These are phyloP conservation scores for Sebastes hubbsi DNA, from an alignment of 2,797 vertebrate genomes.

Conservation along the genomic window DNA sequence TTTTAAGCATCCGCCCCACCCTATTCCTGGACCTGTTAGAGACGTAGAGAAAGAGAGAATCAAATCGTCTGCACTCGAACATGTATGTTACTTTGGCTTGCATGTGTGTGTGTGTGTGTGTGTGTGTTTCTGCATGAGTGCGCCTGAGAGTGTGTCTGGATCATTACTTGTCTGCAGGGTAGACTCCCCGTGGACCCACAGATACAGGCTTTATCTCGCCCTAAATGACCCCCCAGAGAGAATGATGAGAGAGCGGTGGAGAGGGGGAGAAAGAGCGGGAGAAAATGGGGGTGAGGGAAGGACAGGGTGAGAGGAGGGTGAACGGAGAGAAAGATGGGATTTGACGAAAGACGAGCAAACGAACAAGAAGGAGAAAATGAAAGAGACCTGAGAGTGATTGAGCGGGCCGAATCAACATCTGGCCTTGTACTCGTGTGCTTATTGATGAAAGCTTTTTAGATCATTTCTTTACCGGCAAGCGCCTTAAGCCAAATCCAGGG, in stretches of 20 bases:
- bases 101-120: constrained; percentile 9
- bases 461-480: constrained; percentile 25
- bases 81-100: not conserved
- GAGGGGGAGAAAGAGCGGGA: not conserved
- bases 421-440: constrained; percentile 17
- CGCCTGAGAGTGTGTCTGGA: constrained; percentile 35
- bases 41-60: not conserved
- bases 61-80: not conserved
- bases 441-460: constrained; percentile 52
- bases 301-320: not conserved
- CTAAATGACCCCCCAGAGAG: constrained; percentile 67
- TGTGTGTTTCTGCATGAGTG: constrained; percentile 6
- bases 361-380: constrained; percentile 24
- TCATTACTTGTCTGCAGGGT: constrained; percentile 66
- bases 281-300: not conserved
- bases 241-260: constrained; percentile 26
- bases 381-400: constrained; percentile 25
- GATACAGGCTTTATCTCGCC: constrained; percentile 54
- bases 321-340: constrained; percentile 1
- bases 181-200: constrained; percentile 47
- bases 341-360: constrained; percentile 7
- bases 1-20: constrained; percentile 36
- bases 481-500: constrained; percentile 41
- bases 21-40: constrained; percentile 55
- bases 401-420: constrained; percentile 32